Evolutionary conservation across 2,888 invertebrate species (phyloP).

Genomic region (Invenusta paracnida): DNA sequence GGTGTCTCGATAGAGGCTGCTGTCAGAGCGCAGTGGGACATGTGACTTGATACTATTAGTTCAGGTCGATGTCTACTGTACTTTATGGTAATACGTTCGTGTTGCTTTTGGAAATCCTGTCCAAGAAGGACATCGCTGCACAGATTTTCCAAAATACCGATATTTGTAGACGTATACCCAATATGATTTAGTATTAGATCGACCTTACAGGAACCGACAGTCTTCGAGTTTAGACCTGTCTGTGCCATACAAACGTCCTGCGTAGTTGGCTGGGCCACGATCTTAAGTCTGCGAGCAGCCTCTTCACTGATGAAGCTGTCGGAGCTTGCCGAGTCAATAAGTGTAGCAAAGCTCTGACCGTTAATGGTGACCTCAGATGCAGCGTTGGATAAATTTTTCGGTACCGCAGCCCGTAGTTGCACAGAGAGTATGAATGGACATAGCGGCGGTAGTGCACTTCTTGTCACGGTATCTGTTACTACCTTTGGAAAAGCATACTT

Average conservation of each 20-base stretch:
- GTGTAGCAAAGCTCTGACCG: background rate
- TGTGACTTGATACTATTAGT: too few relatives aligned
- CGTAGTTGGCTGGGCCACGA: background rate
- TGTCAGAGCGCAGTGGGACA: too few relatives aligned
- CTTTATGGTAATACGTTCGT: too few relatives aligned
- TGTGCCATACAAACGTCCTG: background rate
- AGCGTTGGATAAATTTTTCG: background rate
- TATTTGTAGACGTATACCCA: background rate
- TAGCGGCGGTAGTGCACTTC: background rate
- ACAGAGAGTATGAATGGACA: background rate
- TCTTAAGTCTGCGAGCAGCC: background rate
- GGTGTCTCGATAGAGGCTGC: too few relatives aligned
- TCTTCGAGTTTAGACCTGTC: background rate
- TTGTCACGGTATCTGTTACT: background rate
- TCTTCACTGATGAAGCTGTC: background rate
- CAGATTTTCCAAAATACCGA: background rate
- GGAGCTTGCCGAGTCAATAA: background rate
- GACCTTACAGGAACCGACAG: background rate
- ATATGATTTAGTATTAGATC: background rate
- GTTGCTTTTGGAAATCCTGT: too few relatives aligned
- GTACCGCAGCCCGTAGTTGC: background rate
- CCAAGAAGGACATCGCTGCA: too few relatives aligned
- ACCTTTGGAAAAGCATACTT: background rate
- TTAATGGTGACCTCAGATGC: background rate
- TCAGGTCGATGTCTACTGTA: too few relatives aligned